Evolutionary conservation across 2,888 invertebrate species (phyloP).

Genomic region (Napeogenes sylphis): DNA sequence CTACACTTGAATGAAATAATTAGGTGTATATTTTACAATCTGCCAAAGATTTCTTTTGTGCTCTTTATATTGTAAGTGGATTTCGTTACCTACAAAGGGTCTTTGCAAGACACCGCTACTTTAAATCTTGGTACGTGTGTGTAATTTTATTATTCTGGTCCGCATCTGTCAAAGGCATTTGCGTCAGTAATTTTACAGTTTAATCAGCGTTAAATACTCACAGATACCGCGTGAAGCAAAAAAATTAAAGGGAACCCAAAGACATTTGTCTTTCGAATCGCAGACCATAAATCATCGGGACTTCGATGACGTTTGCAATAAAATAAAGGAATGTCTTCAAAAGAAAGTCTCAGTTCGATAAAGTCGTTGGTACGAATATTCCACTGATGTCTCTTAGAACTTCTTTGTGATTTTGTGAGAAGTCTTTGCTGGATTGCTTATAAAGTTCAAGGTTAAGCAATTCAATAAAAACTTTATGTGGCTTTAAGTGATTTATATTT

Average conservation of each 20-base stretch:
- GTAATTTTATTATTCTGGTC: slow-evolving; percentile 74
- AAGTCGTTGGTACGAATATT: slow-evolving; percentile 32
- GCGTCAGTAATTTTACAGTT: slow-evolving; percentile 76
- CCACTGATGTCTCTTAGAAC: slow-evolving; percentile 25
- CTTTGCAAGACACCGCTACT: slow-evolving; percentile 65
- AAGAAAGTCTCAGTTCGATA: slow-evolving; percentile 33
- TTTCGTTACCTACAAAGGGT: slow-evolving; percentile 60
- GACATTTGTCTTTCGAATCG: slow-evolving; percentile 55
- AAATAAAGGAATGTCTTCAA: slow-evolving; percentile 37
- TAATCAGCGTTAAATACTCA: slow-evolving; percentile 77
- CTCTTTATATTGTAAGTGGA: slow-evolving; percentile 72
- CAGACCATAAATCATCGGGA: slow-evolving; percentile 63
- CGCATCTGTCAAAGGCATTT: slow-evolving; percentile 75
- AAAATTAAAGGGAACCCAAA: slow-evolving; percentile 47
- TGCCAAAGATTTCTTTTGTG: slow-evolving; percentile 72
- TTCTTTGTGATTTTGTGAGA: slow-evolving; percentile 25
- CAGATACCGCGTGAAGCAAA: slow-evolving; percentile 61
- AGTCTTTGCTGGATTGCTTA: slow-evolving; percentile 22
- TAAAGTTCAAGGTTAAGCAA: slow-evolving; percentile 25
- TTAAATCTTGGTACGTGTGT: slow-evolving; percentile 53
- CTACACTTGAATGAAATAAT: slow-evolving; percentile 70
- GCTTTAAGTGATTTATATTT: neutral
- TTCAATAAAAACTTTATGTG: slow-evolving; percentile 14
- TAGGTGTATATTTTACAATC: slow-evolving; percentile 76
- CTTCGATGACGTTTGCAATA: slow-evolving; percentile 58